Conservation (phyloP, 2,888 invertebrate genomes). For the Meloe dianella region DNA sequence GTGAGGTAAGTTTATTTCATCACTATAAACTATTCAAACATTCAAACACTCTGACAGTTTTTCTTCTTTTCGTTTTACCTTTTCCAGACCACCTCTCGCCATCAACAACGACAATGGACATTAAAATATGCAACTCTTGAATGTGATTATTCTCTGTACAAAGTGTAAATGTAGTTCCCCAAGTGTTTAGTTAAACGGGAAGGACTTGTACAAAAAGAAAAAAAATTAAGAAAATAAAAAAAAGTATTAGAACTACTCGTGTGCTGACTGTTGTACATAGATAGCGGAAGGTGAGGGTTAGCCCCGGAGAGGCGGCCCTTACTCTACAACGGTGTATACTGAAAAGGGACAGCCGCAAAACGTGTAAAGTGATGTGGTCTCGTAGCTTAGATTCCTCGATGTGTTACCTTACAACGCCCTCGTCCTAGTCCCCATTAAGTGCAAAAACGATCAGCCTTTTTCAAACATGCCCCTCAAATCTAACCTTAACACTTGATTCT, state of each 20-base stretch:
- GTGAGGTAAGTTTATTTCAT: conserved; percentile 60
- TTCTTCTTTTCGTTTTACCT: conserved; percentile 31
- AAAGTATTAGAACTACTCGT: conserved; percentile 55
- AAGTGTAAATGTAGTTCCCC: conserved; percentile 64
- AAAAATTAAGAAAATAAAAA: background rate
- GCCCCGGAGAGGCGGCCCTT: conserved; percentile 51
- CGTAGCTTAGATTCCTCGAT: conserved; percentile 63
- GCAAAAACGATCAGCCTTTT: conserved; percentile 44
- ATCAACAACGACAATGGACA: conserved; percentile 60
- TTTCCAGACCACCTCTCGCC: conserved; percentile 54
- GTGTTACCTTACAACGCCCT: conserved; percentile 65
- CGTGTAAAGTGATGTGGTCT: conserved; percentile 59
- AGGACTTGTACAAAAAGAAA: conserved; percentile 55
- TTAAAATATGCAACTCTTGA: conserved; percentile 62
- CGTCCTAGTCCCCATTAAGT: conserved; percentile 65
- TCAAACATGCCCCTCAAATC: conserved; percentile 31
- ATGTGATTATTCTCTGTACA: conserved; percentile 72
- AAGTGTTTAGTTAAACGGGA: conserved; percentile 58
- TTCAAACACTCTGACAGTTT: background rate
- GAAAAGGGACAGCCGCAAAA: conserved; percentile 49
- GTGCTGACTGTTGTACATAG: conserved; percentile 56
- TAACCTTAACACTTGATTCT: conserved; percentile 32
- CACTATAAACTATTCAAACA: background rate
- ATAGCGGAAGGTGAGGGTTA: conserved; percentile 51
- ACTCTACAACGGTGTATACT: conserved; percentile 41